These are phyloP conservation scores for Tipula vernalis DNA, from an alignment of 2,888 invertebrate genomes.

Conservation along the genomic window DNA sequence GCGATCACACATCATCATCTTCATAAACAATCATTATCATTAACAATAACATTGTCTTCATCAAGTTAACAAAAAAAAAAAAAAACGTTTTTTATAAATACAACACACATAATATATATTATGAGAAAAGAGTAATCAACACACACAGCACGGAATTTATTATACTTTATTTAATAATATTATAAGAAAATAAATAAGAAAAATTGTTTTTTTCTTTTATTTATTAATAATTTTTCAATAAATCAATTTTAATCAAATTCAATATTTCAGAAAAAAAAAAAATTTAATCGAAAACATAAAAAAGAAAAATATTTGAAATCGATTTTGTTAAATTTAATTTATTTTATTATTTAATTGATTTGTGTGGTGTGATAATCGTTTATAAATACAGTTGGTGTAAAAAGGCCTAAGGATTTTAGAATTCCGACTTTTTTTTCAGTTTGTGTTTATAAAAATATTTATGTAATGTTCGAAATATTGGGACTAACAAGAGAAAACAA, in stretches of 20 bases:
- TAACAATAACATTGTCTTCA: neutral
- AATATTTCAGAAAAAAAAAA: neutral
- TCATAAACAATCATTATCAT: slow-evolving; percentile 4
- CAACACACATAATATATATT: neutral
- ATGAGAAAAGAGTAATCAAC: slow-evolving; percentile 4
- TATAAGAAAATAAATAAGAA: slow-evolving; percentile 4
- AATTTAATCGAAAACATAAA: neutral
- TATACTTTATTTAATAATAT: neutral
- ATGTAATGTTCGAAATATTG: neutral
- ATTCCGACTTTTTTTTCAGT: neutral
- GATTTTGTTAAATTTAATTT: neutral
- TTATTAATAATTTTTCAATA: neutral
- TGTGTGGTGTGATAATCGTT: neutral
- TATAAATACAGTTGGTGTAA: neutral
- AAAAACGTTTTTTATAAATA: neutral
- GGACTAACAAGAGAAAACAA: too few species aligned
- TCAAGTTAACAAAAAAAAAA: neutral
- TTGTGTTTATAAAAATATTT: neutral
- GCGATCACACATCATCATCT: slow-evolving; percentile 4
- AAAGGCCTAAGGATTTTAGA: neutral
- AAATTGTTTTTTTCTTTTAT: neutral
- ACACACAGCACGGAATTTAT: slow-evolving; percentile 1
- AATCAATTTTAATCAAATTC: neutral
- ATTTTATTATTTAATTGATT: neutral
- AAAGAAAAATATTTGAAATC: neutral